Conservation (phyloP, 2,113 vertebrate species). For the Empidonax alnorum region DNA sequence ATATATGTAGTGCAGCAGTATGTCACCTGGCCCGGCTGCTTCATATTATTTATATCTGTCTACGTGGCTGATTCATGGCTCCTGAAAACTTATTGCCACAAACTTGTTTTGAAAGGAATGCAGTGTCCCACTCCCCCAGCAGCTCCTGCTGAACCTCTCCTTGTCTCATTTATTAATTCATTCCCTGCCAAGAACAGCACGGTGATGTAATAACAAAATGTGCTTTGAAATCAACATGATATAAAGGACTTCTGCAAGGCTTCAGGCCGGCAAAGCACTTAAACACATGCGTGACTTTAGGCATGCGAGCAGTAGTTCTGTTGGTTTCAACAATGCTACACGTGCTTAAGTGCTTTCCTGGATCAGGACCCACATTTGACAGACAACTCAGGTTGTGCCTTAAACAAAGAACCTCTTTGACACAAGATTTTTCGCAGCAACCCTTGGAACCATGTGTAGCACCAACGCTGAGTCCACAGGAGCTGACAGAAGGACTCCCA, state of each 20-base stretch:
- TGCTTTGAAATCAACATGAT: conserved; percentile 67
- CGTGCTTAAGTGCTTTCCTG: conserved; percentile 71
- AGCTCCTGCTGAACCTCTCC: conserved; percentile 42
- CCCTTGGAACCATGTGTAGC: background rate
- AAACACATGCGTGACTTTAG: conserved; percentile 55
- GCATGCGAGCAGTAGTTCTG: conserved; percentile 5
- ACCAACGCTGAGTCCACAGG: background rate
- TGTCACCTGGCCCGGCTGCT: background rate
- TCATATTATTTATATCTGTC: conserved; percentile 26
- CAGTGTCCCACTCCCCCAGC: conserved; percentile 29
- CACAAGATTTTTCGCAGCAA: conserved; percentile 10
- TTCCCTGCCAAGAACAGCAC: conserved; percentile 59
- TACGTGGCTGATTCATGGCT: conserved; percentile 36
- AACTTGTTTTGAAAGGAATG: conserved; percentile 52
- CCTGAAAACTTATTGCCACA: conserved; percentile 3
- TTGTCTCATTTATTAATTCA: conserved; percentile 68
- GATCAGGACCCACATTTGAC: conserved; percentile 34
- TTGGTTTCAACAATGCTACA: conserved; percentile 51
- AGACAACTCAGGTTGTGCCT: conserved; percentile 64
- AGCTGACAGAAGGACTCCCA: background rate
- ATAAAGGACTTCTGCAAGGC: conserved; percentile 67
- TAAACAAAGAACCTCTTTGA: conserved; percentile 65
- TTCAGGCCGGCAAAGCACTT: conserved; percentile 65
- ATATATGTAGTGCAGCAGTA: background rate
- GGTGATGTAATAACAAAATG: conserved; percentile 55